A percentile compares a stretch with the other conserved stretches of the same genome.
Evolutionary conservation across 92 coral and sea anemone species (phyloP).

Genomic region (Parazoanthus atlanticus): DNA sequence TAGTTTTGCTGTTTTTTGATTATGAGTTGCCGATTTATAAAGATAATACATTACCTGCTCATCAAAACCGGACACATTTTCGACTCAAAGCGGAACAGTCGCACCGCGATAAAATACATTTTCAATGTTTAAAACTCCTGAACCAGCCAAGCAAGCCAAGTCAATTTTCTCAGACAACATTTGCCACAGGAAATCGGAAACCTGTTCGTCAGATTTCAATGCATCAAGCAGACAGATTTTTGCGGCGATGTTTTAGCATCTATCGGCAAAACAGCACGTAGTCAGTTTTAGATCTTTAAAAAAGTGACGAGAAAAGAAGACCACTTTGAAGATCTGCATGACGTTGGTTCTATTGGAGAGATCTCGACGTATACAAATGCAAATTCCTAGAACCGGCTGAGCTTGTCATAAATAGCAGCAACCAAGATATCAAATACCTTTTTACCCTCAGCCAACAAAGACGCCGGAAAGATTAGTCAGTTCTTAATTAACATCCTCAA

Average conservation of each 20-base stretch:
- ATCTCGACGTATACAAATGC: not conserved
- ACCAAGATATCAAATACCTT: not conserved
- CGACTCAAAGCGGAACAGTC: not conserved
- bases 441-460: conserved; percentile 19
- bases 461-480: not conserved
- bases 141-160: not conserved
- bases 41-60: not conserved
- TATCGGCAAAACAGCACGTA: not conserved
- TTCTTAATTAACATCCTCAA: conserved; percentile 17
- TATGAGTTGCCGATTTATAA: not conserved
- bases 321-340: not conserved
- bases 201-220: not conserved
- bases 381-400: not conserved
- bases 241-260: not conserved
- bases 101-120: not conserved
- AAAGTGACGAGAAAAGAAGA: too few species aligned
- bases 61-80: not conserved
- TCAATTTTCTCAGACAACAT: not conserved
- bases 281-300: not conserved
- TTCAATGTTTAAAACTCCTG: not conserved
- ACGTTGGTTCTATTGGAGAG: not conserved
- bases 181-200: not conserved
- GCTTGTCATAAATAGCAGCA: not conserved
- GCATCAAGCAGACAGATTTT: not conserved
- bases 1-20: not conserved